These are phyloP conservation scores for Eidolon helvum DNA, from an alignment of 2,113 vertebrate genomes.

Conservation along the genomic window DNA sequence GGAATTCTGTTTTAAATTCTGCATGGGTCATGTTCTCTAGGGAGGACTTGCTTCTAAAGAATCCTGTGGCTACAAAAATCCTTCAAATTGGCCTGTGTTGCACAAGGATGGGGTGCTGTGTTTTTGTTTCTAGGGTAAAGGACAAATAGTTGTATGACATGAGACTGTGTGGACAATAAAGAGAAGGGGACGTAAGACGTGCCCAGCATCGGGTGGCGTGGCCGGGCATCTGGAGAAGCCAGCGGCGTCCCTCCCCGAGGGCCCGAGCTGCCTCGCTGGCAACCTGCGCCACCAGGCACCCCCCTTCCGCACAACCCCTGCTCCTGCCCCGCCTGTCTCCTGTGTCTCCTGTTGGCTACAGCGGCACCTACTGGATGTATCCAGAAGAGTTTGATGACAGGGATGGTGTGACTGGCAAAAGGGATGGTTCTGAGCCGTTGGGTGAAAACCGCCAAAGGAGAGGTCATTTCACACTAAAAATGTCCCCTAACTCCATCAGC, in stretches of 20 bases:
- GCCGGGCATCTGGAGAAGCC: accelerated
- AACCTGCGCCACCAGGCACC: no score
- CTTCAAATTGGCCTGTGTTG: neutral
- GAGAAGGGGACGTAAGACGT: neutral
- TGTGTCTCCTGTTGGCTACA: neutral
- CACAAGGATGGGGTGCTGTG: neutral
- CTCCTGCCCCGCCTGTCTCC: no score
- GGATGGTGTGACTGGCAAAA: no score
- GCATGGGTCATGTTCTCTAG: neutral
- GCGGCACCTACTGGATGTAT: neutral
- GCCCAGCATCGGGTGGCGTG: accelerated
- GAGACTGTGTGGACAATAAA: neutral
- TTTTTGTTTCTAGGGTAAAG: neutral
- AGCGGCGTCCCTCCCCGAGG: accelerated
- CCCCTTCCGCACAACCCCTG: neutral
- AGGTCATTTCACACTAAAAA: neutral
- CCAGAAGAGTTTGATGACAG: neutral
- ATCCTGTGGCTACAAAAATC: neutral
- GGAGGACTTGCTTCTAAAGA: neutral
- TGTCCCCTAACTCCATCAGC: neutral
- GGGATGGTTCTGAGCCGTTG: neutral
- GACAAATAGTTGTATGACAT: neutral
- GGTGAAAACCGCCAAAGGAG: neutral
- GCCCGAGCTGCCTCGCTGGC: neutral
- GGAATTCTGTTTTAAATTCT: neutral